These are phyloP conservation scores for Synanthedon vespiformis DNA, from an alignment of 2,888 invertebrate species.

Conservation along the genomic window DNA sequence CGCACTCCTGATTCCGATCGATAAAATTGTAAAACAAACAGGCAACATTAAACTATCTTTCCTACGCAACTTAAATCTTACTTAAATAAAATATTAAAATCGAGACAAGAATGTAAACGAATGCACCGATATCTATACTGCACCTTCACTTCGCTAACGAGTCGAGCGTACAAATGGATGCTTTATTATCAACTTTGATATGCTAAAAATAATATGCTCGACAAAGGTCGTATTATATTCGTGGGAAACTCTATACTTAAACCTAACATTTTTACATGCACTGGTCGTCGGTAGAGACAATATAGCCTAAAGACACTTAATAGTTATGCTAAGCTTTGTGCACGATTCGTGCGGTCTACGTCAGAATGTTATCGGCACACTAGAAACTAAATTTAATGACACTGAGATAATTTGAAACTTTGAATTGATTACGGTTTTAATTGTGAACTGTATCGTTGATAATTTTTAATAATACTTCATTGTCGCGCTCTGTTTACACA, in stretches of 20 bases:
- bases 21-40: slow-evolving; percentile 24
- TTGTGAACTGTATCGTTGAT: too few species aligned
- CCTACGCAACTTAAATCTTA: neutral
- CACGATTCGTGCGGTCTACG: neutral
- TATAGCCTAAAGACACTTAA: too few species aligned
- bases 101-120: slow-evolving; percentile 1
- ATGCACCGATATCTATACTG: slow-evolving; percentile 19
- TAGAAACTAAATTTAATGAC: neutral
- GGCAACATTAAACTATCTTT: neutral
- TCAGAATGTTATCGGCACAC: neutral
- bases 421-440: neutral
- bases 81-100: neutral
- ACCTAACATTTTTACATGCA: neutral
- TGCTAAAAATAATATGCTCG: slow-evolving; percentile 46
- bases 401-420: neutral
- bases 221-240: slow-evolving; percentile 25
- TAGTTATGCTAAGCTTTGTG: neutral
- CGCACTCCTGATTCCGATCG: slow-evolving; percentile 28
- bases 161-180: slow-evolving; percentile 17
- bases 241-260: slow-evolving; percentile 25
- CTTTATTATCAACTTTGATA: slow-evolving; percentile 48
- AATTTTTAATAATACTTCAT: too few species aligned
- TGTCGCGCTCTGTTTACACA: too few species aligned
- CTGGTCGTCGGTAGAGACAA: neutral
- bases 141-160: slow-evolving; percentile 23